Evolutionary conservation across 2,888 invertebrate genomes (phyloP).

Genomic region (Leucophenga montana): DNA sequence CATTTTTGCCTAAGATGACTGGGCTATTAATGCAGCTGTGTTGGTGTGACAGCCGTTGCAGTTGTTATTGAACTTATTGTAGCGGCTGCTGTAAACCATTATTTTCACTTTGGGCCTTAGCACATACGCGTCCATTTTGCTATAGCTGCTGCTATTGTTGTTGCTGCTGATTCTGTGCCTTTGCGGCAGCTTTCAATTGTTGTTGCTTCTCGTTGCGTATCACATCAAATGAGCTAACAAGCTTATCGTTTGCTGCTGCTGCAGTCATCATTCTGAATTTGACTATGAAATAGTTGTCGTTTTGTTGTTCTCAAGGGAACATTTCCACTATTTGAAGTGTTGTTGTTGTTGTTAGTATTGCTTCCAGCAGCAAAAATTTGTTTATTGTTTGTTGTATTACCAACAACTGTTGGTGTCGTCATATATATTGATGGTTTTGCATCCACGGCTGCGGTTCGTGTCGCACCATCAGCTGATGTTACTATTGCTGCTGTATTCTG

Average conservation of each 20-base stretch:
- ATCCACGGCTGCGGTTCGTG: slow-evolving; percentile 42
- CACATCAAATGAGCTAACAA: slow-evolving; percentile 69
- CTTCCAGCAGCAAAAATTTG: slow-evolving; percentile 60
- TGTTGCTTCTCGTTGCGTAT: slow-evolving; percentile 70
- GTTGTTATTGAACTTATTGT: neutral
- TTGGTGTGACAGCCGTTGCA: no score
- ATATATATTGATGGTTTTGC: slow-evolving; percentile 50
- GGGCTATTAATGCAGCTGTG: slow-evolving; percentile 43
- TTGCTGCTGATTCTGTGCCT: slow-evolving; percentile 53
- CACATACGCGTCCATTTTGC: slow-evolving; percentile 48
- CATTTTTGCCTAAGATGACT: no score
- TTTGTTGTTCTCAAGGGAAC: slow-evolving; percentile 49
- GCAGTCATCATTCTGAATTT: slow-evolving; percentile 68
- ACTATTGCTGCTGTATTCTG: no score
- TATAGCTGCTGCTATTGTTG: slow-evolving; percentile 50
- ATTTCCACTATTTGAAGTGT: slow-evolving; percentile 28
- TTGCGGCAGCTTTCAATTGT: slow-evolving; percentile 57
- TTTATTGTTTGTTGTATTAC: slow-evolving; percentile 29
- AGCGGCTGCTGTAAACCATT: slow-evolving; percentile 16
- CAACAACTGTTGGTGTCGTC: slow-evolving; percentile 41
- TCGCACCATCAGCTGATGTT: slow-evolving; percentile 40
- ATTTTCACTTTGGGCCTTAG: slow-evolving; percentile 67
- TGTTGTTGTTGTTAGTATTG: slow-evolving; percentile 46
- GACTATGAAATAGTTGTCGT: slow-evolving; percentile 71
- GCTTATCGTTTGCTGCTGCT: slow-evolving; percentile 59